Base-by-base conservation (phyloP, 2,797 vertebrate genomes). In the Sebastes glaucus region DNA sequence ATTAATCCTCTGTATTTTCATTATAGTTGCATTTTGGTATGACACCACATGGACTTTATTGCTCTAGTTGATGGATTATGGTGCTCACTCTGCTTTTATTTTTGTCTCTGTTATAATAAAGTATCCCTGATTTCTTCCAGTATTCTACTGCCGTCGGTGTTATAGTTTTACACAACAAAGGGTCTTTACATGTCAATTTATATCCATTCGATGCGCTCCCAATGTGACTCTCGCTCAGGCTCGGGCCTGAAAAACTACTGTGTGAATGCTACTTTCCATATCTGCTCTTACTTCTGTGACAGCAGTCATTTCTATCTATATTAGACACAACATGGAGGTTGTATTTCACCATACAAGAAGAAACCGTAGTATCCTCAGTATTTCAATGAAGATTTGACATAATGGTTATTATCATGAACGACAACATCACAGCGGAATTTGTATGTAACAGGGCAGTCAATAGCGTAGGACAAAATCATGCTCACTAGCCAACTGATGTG, bases 91-190 rank as follows among this genome's bases (percentile, higher is more conserved):
- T 61, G 20, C 33, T 70, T 79, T 52, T 52, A 20, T 65, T 77
- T 52, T 23, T 55, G 22, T 64, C 25, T 55, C 20, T 65, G 7
- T 18, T 62, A 16, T 30, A n/a, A 55, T 66, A 42, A 73, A 65
- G n/a, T 60, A 27, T 46, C 22, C 42, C 25, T 33, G 30, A 27
- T 35, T 28, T 78, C 5, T 75, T 69, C 56, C 66, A 62, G 42
- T 69, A 28, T 64, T 71, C 42, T 22, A 67, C 63, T 83, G 73
- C 70, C 53, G 57, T 53, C 33, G 7, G 46, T 81, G 67, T 67
- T 55, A 62, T 56, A 22, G 60, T 70, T 74, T 79, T 61, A 81
- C 61, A 76, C 28, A 87, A 83, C 80, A 87, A 83, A 81, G 32
- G 32, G 7, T 71, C 28, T 30, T 63, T 56, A 35, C 33, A 38